These are phyloP conservation scores for Theretra japonica DNA, from an alignment of 2,888 invertebrate genomes.

Conservation along the genomic window DNA sequence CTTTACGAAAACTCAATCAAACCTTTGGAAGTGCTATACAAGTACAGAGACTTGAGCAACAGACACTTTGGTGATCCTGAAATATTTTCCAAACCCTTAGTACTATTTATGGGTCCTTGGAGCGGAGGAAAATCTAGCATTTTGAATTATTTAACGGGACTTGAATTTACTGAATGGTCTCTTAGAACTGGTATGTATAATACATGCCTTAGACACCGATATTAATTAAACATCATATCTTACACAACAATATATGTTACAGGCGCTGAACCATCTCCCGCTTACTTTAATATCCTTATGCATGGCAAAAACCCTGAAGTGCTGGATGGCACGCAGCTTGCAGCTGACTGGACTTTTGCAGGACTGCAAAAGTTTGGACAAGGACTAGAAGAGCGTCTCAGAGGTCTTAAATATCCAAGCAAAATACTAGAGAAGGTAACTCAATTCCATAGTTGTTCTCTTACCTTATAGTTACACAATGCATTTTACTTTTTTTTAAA, in stretches of 20 bases:
- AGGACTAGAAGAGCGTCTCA: constrained; percentile 94
- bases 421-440: constrained; percentile 94
- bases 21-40: constrained; percentile 95
- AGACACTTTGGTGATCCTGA: constrained; percentile 97
- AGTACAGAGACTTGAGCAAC: constrained; percentile 96
- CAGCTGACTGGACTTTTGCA: constrained; percentile 97
- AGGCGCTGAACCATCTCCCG: constrained; percentile 97
- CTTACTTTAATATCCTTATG: constrained; percentile 96
- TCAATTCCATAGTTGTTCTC: not conserved
- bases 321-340: constrained; percentile 95
- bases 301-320: constrained; percentile 94
- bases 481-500: not conserved
- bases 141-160: constrained; percentile 95
- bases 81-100: constrained; percentile 96
- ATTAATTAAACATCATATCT: no score
- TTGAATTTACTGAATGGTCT: constrained; percentile 92
- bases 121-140: constrained; percentile 98
- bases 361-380: constrained; percentile 98
- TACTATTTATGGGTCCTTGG: constrained; percentile 98
- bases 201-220: no score
- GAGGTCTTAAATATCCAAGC: constrained; percentile 92
- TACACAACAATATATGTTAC: constrained; percentile 8
- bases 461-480: not conserved
- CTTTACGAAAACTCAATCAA: constrained; percentile 94
- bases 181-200: constrained; percentile 90